These are phyloP conservation scores for Cosmorhoe ocellata DNA, from an alignment of 2,888 invertebrate species.

Conservation along the genomic window DNA sequence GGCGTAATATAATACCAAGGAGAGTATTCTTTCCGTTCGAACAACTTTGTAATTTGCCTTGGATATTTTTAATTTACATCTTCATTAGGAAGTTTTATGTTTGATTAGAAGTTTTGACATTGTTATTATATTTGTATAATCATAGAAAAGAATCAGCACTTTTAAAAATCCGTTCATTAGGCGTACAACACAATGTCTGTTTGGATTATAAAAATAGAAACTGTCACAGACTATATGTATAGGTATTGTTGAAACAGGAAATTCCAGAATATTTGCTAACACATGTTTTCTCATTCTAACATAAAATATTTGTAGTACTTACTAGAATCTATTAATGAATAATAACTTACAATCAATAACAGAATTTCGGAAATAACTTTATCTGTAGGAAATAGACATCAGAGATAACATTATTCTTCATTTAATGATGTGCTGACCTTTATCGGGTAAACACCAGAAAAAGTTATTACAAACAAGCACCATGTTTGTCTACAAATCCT, in stretches of 20 bases:
- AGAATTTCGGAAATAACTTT: too few relatives aligned
- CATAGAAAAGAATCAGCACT: neutral
- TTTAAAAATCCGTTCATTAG: too few relatives aligned
- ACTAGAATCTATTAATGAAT: too few relatives aligned
- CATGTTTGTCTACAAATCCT: constrained; percentile 6
- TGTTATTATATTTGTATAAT: neutral
- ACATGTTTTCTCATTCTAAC: neutral
- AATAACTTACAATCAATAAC: too few relatives aligned
- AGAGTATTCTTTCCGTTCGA: constrained; percentile 25
- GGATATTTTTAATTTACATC: constrained; percentile 31
- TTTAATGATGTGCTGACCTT: too few relatives aligned
- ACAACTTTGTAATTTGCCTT: constrained; percentile 33
- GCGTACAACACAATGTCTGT: too few relatives aligned
- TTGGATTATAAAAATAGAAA: constrained; percentile 10
- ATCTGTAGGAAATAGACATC: too few relatives aligned
- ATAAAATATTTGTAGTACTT: too few relatives aligned
- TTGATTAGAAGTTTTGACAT: constrained; percentile 8
- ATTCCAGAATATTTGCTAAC: constrained; percentile 8
- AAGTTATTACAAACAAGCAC: neutral
- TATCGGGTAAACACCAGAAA: too few relatives aligned
- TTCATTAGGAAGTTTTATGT: constrained; percentile 18
- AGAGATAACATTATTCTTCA: too few relatives aligned
- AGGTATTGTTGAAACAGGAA: constrained; percentile 9
- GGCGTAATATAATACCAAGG: constrained; percentile 29
- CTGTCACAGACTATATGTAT: constrained; percentile 1